Base-by-base conservation (phyloP, 2,797 vertebrate genomes). In the Sebastes matsubarae region DNA sequence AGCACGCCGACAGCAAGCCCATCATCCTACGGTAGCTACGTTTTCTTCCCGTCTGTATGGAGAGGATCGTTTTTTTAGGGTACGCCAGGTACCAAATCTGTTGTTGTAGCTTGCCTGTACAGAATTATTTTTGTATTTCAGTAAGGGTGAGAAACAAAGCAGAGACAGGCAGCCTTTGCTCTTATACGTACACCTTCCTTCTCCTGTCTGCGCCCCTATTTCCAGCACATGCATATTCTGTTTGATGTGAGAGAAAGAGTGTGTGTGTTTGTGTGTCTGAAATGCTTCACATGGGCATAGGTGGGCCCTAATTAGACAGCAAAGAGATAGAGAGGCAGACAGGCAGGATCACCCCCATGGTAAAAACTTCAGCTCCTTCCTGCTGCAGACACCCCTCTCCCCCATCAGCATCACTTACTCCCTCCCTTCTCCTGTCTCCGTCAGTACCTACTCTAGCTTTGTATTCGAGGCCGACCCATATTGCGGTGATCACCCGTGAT, bases 91-190 rank as follows among this genome's bases (percentile, higher is more conserved):
- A 65, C 77, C 65, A n/a, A 55, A 61, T 57, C 52, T 57, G 75
- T 75, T 30, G 58, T 52, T 66, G 84, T 76, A 79, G 87, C 76
- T 79, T 24, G 61, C 32, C 71, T 86, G 68, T 67, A 57, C 78
- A 80, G 66, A 86, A 74, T 87, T 88, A 87, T 90, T 89, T 90
- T 91, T 89, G 66, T 87, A 86, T 85, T 77, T 84, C 68, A 71
- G 54, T 34, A 22, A 84, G 29, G 58, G 60, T 42, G 66, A 81
- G 63, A 81, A 69, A 87, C 60, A 80, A 81, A 79, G 71, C 70
- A 80, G 75, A 81, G 60, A 68, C 14, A 63, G 73, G 57, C 72
- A 81, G 75, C 72, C 60, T 85, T 78, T 74, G 75, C 79, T 80
- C 73, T 68, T 79, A 79, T 38, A 70, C 67, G 4, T 71, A 68